phyloP scores from a whole-genome alignment of 2,888 invertebrate species.

The Bugula neritina region DNA sequence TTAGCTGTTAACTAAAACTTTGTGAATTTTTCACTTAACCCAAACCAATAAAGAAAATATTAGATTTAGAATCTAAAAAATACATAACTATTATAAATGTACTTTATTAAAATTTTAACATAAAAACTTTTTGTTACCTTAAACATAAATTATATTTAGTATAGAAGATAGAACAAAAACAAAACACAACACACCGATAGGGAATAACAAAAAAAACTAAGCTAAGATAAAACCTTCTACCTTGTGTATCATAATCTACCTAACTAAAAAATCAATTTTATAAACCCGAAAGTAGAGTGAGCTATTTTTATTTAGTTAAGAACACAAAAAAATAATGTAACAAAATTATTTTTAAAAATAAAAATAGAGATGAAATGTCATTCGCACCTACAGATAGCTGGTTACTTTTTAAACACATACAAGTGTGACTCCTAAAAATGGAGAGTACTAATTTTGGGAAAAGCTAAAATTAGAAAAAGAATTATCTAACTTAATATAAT shows the following conservation, averaged over 20 bases:
- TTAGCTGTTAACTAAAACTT: neutral
- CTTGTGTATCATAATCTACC: neutral
- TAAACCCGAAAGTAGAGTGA: constrained; percentile 4
- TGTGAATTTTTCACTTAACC: neutral
- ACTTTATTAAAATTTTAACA: neutral
- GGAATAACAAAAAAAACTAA: neutral
- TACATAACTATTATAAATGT: neutral
- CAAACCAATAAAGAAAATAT: neutral
- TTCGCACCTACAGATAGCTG: constrained; percentile 8
- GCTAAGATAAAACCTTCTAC: neutral
- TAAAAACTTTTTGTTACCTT: neutral
- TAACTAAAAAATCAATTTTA: neutral
- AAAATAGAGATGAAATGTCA: constrained; percentile 15
- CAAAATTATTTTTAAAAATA: constrained; percentile 12
- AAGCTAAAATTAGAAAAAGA: constrained; percentile 16
- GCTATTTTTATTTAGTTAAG: constrained; percentile 9
- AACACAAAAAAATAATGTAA: constrained; percentile 27
- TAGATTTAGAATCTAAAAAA: too few species aligned
- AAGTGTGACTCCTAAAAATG: neutral
- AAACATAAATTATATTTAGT: constrained; percentile 9
- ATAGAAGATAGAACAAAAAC: constrained; percentile 29
- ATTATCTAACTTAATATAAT: neutral
- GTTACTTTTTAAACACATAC: neutral
- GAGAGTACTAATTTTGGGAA: neutral
- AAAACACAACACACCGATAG: neutral